Percentiles rank a stretch among this genome's conserved stretches.
phyloP scores from a whole-genome alignment of 2,113 vertebrate genomes.

The Enhydra lutris region DNA sequence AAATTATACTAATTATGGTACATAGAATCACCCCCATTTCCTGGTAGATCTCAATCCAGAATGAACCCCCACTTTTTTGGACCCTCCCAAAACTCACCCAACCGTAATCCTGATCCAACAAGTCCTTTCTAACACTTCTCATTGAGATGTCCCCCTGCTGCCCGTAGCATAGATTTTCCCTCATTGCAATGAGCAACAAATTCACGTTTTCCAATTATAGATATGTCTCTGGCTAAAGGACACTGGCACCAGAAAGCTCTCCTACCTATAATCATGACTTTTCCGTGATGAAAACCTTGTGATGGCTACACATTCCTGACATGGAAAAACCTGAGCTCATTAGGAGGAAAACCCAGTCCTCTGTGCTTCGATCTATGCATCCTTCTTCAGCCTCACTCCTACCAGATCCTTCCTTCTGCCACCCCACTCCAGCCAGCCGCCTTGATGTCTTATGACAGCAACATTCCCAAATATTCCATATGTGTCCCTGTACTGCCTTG shows the following conservation, averaged over 20 bases:
- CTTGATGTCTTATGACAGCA: neutral
- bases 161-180: neutral
- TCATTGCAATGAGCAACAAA: neutral
- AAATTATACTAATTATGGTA: too few species aligned
- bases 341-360: neutral
- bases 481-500: fast-evolving
- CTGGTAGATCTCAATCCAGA: neutral
- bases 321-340: neutral
- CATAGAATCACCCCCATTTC: neutral
- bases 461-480: neutral
- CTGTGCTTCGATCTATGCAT: neutral
- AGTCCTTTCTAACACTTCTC: neutral
- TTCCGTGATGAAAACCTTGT: neutral
- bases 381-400: neutral
- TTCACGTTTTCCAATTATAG: neutral
- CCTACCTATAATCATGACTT: neutral
- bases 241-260: neutral
- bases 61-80: neutral
- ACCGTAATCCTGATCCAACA: neutral
- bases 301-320: neutral
- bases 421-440: neutral
- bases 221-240: neutral
- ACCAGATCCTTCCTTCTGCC: neutral
- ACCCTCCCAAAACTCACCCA: neutral
- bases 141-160: neutral